Evolutionary conservation across 2,888 invertebrate species (phyloP).

Genomic region (Drosophila subsilvestris): DNA sequence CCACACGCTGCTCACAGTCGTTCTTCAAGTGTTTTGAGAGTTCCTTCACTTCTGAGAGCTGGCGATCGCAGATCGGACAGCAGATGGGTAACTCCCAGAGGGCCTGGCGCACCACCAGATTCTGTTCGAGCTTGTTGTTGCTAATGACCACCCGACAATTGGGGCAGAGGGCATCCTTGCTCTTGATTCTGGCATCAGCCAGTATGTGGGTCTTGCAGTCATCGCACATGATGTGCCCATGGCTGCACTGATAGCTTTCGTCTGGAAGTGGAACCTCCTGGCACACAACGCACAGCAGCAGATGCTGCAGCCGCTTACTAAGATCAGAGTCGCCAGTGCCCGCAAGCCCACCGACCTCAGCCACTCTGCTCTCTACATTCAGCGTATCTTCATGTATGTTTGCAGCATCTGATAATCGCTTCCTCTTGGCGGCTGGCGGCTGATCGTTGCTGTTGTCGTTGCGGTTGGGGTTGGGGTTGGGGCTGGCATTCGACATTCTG

Average conservation of each 20-base stretch:
- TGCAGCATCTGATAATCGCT: background rate
- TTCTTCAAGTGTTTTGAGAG: slow-evolving; percentile 26
- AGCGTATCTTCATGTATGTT: background rate
- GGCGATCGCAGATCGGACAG: slow-evolving; percentile 32
- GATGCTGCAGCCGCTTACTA: slow-evolving; percentile 40
- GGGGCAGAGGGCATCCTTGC: slow-evolving; percentile 33
- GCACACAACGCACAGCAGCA: slow-evolving; percentile 53
- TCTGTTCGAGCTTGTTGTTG: slow-evolving; percentile 23
- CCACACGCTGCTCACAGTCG: slow-evolving; percentile 39
- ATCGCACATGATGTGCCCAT: slow-evolving; percentile 54
- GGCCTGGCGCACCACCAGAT: slow-evolving; percentile 35
- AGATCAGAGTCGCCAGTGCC: slow-evolving; percentile 2
- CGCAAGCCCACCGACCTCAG: no score
- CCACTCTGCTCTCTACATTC: background rate
- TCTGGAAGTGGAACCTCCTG: slow-evolving; percentile 51
- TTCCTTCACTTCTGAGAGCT: slow-evolving; percentile 15
- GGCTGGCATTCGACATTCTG: background rate
- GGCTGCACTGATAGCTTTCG: slow-evolving; percentile 46
- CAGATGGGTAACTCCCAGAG: slow-evolving; percentile 44
- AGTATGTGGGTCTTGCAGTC: slow-evolving; percentile 46
- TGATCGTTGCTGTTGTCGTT: background rate
- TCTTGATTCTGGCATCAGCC: slow-evolving; percentile 34
- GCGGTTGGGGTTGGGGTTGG: no score
- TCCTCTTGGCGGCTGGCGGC: background rate
- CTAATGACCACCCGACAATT: slow-evolving; percentile 43